A percentile compares a stretch with the other conserved stretches of the same genome.
Evolutionary conservation across 2,113 vertebrate genomes (phyloP).

Genomic region (Uropsilus gracilis): DNA sequence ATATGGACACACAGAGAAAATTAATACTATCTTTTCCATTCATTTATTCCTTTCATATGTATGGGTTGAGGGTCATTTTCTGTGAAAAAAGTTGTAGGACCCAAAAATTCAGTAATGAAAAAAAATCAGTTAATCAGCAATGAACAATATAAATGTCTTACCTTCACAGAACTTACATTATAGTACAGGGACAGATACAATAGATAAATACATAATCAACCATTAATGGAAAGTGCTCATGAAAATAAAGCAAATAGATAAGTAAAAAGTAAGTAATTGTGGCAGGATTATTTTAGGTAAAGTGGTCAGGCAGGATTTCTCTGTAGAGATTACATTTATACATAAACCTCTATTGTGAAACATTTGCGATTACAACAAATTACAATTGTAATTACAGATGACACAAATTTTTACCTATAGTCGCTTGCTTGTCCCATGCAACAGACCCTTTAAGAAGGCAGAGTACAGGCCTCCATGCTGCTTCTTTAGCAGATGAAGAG

Average conservation of each 20-base stretch:
- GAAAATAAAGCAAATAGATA: neutral
- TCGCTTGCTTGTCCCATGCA: neutral
- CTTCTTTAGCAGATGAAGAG: neutral
- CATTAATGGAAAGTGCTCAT: neutral
- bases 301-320: neutral
- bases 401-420: neutral
- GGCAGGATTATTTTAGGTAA: neutral
- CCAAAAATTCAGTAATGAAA: neutral
- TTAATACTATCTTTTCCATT: neutral
- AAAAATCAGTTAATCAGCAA: neutral
- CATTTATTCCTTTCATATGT: neutral
- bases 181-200: neutral
- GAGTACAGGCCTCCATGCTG: neutral
- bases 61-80: neutral
- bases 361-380: neutral
- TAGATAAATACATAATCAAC: neutral
- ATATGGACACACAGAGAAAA: constrained; percentile 3
- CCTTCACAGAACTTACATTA: constrained; percentile 9
- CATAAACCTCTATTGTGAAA: neutral
- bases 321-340: neutral
- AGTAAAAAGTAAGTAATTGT: neutral
- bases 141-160: constrained; percentile 18
- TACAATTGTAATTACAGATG: too few relatives aligned
- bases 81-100: neutral
- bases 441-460: neutral